Conservation (phyloP, 2,888 invertebrate species). For the Chaitophorus viminalis region DNA sequence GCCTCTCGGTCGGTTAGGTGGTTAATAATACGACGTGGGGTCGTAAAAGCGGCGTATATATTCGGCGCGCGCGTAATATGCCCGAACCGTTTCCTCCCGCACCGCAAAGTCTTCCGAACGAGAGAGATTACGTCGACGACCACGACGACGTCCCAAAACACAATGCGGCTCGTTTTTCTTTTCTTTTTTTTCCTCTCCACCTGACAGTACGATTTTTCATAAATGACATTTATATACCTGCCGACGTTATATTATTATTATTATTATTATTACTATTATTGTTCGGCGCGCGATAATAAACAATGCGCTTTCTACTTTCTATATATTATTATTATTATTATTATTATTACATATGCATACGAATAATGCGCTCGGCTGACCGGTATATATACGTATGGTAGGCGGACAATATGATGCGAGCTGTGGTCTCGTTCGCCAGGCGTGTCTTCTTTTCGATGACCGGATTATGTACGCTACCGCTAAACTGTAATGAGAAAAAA, state of each 20-base stretch:
- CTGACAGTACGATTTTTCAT: constrained; percentile 6
- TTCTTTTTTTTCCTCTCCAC: not conserved
- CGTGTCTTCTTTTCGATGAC: not conserved
- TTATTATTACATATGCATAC: no score
- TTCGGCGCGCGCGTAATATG: not conserved
- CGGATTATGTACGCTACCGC: not conserved
- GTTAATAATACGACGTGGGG: not conserved
- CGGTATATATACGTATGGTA: not conserved
- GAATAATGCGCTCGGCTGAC: no score
- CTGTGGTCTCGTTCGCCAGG: not conserved
- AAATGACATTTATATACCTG: not conserved
- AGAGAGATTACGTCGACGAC: no score
- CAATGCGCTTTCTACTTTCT: constrained; percentile 39
- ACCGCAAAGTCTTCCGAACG: not conserved
- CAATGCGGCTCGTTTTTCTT: not conserved
- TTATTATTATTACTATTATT: not conserved
- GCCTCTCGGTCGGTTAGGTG: not conserved
- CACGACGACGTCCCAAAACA: constrained; percentile 16
- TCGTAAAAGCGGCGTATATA: not conserved
- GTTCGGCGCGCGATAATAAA: not conserved
- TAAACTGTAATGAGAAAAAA: not conserved
- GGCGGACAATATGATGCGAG: not conserved
- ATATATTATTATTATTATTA: not conserved
- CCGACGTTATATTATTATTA: constrained; percentile 2
- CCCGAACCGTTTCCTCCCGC: not conserved